Evolutionary conservation across 2,797 vertebrate genomes (phyloP), one percentile per base, ranked within the genome.

Genomic region (Hippopotamyrus pictus): DNA sequence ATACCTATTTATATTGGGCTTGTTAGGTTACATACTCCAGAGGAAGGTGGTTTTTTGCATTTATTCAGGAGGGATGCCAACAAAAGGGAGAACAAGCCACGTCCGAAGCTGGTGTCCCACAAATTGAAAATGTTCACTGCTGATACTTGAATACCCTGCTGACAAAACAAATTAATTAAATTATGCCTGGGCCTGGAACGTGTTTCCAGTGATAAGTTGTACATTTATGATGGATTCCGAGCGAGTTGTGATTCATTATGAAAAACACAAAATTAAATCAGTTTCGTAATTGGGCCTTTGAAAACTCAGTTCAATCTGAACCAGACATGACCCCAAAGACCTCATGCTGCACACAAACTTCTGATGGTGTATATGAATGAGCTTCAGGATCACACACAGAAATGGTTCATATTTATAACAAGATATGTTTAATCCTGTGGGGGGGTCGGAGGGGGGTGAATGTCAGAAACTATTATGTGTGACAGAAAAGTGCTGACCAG

Each of bases 401-500:
- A 44, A 84, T 65, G 51, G 33, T 25, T 84, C 73, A 84, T 41
- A 86, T 85, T 89, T 89, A 62, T 85, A 89, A 85, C 76, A 22
- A 62, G 85, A 85, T 86, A 25, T 33, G 53, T 89, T 73, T 86
- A 62, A 54, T 82, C 33, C 14, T 37, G n/a, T 57, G 12, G 51
- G 62, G 12, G 59, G 22, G 59, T 3, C 0, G 19, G 51, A 57
- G 11, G 79, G 22, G 50, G 41, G 5, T 85, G 37, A 65, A 86
- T 48, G 82, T 62, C 82, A 86, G 62, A 33, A 89, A 33, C 82
- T 86, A 41, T 85, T 54, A 86, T 3, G 59, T 86, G 89, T 89
- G 83, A 73, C 59, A 89, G 59, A 73, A 86, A 89, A 69, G 22
- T 46, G 25, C 82, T 85, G 79, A 89, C 37, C 51, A 50, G 50